These are phyloP conservation scores for Cyclopterus lumpus DNA, from an alignment of 2,797 vertebrate species.

Conservation along the genomic window DNA sequence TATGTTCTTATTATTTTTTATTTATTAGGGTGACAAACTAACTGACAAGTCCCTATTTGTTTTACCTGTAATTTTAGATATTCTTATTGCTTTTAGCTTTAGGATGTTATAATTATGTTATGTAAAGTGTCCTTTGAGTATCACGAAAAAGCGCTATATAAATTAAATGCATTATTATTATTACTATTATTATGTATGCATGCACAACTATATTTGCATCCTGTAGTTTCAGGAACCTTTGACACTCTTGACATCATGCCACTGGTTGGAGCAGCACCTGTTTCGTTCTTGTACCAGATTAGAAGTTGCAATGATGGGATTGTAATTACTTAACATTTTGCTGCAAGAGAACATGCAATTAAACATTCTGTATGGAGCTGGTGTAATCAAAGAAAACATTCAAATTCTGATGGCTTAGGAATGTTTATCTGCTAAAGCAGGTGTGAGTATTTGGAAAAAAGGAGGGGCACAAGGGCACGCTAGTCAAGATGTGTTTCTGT, in stretches of 20 bases:
- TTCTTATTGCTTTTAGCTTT: no score
- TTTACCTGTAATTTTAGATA: no score
- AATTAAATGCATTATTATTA: no score
- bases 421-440: constrained; percentile 40
- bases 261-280: constrained; percentile 40
- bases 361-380: constrained; percentile 26
- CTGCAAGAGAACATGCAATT: constrained; percentile 47
- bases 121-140: no score
- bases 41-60: no score
- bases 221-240: constrained; percentile 3
- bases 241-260: neutral
- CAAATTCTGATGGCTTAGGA: constrained; percentile 20
- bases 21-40: no score
- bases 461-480: neutral
- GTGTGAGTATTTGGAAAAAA: constrained; percentile 38
- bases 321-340: constrained; percentile 47
- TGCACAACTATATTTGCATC: neutral
- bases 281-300: constrained; percentile 15
- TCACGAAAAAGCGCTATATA: no score
- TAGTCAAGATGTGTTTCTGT: constrained; percentile 16
- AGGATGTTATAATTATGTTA: no score
- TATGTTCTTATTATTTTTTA: no score
- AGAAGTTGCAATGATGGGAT: constrained; percentile 22
- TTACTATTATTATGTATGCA: neutral
- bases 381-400: constrained; percentile 17